Conservation (phyloP, 2,113 vertebrate genomes). For the Chascanopsetta lugubris region DNA sequence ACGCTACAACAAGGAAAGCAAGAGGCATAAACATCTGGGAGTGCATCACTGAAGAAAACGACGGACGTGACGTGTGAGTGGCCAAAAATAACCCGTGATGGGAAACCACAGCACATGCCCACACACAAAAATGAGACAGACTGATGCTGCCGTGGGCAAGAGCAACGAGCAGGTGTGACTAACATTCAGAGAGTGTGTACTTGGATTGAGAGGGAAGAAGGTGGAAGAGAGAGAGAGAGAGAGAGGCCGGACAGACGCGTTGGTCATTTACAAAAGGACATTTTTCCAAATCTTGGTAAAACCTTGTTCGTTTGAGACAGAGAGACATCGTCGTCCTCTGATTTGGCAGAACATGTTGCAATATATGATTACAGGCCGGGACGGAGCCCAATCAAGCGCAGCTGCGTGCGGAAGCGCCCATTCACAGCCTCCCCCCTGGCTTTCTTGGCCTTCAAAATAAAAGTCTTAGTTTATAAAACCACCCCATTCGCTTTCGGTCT, state of each 20-base stretch:
- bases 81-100: constrained; percentile 11
- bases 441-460: no score
- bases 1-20: neutral
- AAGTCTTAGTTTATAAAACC: no score
- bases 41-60: neutral
- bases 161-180: constrained; percentile 23
- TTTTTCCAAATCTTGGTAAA: no score
- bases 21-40: neutral
- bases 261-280: no score
- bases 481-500: no score
- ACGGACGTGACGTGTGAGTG: neutral
- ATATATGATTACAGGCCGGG: no score
- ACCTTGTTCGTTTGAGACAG: no score
- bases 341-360: no score
- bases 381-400: no score
- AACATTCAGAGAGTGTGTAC: neutral
- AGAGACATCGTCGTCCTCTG: no score
- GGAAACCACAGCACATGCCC: constrained; percentile 12
- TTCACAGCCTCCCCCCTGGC: no score
- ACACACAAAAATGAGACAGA: neutral
- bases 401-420: no score
- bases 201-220: neutral
- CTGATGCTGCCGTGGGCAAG: constrained; percentile 4
- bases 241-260: neutral
- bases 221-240: neutral